These are phyloP conservation scores for Diploptera punctata DNA, from an alignment of 2,888 invertebrate species.

Conservation along the genomic window DNA sequence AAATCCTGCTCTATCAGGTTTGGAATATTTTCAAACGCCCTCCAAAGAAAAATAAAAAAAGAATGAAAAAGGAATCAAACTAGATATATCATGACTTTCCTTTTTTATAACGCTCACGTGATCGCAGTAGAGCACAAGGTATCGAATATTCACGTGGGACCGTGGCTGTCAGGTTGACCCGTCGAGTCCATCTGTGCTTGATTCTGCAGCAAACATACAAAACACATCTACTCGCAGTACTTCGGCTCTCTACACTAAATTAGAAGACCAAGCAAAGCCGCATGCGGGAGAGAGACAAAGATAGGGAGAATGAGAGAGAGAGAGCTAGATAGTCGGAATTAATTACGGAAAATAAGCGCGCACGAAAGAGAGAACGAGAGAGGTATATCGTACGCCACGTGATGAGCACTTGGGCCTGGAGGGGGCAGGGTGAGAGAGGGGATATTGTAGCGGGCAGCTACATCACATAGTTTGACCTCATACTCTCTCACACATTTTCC, in stretches of 20 bases:
- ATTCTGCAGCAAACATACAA: neutral
- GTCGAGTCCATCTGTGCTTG: neutral
- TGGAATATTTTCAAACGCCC: neutral
- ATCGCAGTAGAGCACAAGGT: neutral
- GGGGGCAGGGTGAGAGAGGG: constrained; percentile 26
- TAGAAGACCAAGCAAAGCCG: constrained; percentile 36
- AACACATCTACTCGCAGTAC: constrained; percentile 35
- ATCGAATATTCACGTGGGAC: neutral
- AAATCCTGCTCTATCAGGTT: neutral
- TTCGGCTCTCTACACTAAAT: constrained; percentile 40
- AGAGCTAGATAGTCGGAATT: constrained; percentile 38
- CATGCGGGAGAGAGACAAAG: constrained; percentile 26
- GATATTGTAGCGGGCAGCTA: neutral
- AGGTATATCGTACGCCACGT: constrained; percentile 25
- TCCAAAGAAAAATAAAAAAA: neutral
- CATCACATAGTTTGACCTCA: constrained; percentile 17
- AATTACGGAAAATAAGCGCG: constrained; percentile 43
- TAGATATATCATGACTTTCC: neutral
- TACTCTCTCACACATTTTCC: constrained; percentile 9
- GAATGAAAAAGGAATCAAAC: neutral
- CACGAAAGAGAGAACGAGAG: constrained; percentile 34
- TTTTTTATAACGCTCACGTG: neutral
- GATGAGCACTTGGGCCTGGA: constrained; percentile 38
- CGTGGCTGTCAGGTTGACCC: neutral
- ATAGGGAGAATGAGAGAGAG: constrained; percentile 30